phyloP scores from a whole-genome alignment of 2,888 invertebrate genomes.

The Chirona hameri region DNA sequence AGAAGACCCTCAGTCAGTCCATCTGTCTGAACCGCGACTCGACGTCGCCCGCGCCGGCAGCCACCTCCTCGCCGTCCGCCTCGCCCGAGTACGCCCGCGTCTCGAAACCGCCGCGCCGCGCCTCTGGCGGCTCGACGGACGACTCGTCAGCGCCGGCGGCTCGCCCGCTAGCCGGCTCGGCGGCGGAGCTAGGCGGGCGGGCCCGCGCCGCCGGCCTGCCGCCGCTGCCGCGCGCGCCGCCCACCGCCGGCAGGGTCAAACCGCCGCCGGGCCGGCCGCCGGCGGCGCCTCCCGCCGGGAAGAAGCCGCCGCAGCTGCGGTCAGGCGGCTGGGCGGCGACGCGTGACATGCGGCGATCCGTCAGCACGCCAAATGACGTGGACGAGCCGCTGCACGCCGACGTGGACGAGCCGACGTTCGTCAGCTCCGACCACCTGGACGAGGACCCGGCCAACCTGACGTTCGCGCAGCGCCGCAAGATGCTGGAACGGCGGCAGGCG shows the following conservation, averaged over 20 bases:
- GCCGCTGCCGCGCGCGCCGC: background rate
- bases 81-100: background rate
- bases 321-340: background rate
- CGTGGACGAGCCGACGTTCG: background rate
- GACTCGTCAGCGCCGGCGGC: background rate
- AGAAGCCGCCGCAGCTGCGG: background rate
- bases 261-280: background rate
- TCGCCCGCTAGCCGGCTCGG: background rate
- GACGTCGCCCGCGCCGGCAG: background rate
- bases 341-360: background rate
- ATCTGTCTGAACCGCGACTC: background rate
- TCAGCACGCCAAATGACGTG: background rate
- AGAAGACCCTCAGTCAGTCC: conserved; percentile 4
- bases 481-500: background rate
- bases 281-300: background rate
- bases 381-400: background rate
- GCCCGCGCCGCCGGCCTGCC: background rate
- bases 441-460: background rate
- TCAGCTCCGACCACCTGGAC: background rate
- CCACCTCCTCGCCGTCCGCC: background rate
- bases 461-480: background rate
- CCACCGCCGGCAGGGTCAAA: background rate
- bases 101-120: background rate
- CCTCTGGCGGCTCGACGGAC: background rate
- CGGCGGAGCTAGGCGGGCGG: background rate